Conservation (phyloP, 2,888 invertebrate genomes). For the Heliothis peltigera region DNA sequence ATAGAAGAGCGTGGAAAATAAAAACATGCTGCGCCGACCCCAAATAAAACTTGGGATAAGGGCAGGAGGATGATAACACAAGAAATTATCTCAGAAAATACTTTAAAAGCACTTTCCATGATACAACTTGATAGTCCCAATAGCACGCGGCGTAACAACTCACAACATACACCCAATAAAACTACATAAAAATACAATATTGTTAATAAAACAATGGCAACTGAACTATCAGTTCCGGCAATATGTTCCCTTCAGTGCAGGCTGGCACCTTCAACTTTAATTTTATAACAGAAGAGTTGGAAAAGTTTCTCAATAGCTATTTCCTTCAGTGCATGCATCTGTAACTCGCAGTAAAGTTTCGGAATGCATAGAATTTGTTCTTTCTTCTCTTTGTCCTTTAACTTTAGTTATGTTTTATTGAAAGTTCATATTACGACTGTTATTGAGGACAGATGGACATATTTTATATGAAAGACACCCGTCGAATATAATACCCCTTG, state of each 20-base stretch:
- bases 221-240: conserved; percentile 31
- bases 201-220: conserved; percentile 22
- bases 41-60: no score
- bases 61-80: no score
- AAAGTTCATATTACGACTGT: conserved; percentile 5
- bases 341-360: conserved; percentile 40
- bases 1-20: no score
- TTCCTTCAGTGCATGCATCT: conserved; percentile 30
- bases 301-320: conserved; percentile 49
- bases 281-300: conserved; percentile 41
- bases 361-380: conserved; percentile 41
- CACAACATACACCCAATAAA: background rate
- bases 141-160: no score
- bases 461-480: background rate
- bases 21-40: no score
- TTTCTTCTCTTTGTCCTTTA: conserved; percentile 4
- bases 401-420: conserved; percentile 16
- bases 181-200: background rate
- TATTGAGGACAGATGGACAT: background rate
- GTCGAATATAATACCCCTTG: no score
- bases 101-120: no score
- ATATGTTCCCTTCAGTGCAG: conserved; percentile 21
- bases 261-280: conserved; percentile 40
- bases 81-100: no score
- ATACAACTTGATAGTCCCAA: no score